phyloP scores from a whole-genome alignment of 2,113 vertebrate species.

The Notarius lentiginosus region DNA sequence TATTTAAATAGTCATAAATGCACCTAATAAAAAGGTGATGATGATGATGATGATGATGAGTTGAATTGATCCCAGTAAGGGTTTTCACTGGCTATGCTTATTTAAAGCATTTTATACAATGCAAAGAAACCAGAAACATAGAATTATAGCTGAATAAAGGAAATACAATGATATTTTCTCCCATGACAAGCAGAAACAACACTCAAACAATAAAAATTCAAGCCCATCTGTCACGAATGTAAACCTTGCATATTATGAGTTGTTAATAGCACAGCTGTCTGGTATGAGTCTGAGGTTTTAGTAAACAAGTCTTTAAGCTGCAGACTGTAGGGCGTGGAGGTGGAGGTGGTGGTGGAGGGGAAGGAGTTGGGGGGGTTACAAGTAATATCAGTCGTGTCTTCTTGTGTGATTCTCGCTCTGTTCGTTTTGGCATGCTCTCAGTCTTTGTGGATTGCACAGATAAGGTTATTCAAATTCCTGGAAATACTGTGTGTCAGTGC shows the following conservation, averaged over 20 bases:
- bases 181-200: background rate
- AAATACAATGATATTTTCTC: background rate
- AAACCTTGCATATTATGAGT: background rate
- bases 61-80: too few species aligned
- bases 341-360: background rate
- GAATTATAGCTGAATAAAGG: background rate
- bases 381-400: background rate
- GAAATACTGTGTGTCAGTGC: slow-evolving; percentile 12
- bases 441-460: slow-evolving; percentile 47
- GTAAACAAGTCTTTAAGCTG: slow-evolving; percentile 21
- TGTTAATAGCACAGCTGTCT: slow-evolving; percentile 11
- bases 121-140: background rate
- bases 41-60: background rate
- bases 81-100: too few species aligned
- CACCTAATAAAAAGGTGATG: background rate
- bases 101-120: background rate
- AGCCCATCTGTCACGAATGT: background rate
- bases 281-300: background rate
- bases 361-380: too few species aligned
- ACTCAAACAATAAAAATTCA: background rate
- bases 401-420: slow-evolving; percentile 31
- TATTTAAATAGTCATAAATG: background rate
- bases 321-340: background rate
- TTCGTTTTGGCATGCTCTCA: slow-evolving; percentile 14
- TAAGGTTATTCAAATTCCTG: slow-evolving; percentile 50